phyloP scores from a whole-genome alignment of 2,797 vertebrate species.

The Agapornis canus region DNA sequence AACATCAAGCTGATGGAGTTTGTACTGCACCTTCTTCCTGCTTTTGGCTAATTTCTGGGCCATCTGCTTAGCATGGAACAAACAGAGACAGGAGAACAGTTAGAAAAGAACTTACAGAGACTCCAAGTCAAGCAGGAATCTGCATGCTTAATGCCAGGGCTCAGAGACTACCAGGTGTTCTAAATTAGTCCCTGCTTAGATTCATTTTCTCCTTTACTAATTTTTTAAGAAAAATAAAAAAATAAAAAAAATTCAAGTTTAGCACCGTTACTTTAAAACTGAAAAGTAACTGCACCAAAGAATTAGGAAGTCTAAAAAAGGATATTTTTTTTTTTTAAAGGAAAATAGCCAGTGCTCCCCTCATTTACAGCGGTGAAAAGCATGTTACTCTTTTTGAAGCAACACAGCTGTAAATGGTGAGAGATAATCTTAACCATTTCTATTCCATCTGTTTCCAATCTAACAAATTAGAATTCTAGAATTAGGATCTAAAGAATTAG shows the following conservation, averaged over 20 bases:
- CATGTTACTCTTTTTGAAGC: not conserved
- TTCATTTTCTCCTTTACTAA: not conserved
- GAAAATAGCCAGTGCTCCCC: fast-evolving
- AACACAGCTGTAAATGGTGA: not conserved
- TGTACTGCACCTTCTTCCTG: slow-evolving; percentile 98
- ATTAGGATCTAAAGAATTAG: not conserved
- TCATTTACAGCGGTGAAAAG: not conserved
- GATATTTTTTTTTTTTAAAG: not conserved
- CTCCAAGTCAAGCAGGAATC: slow-evolving; percentile 66
- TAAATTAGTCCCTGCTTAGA: not conserved
- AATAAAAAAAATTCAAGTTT: not conserved
- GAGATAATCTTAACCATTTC: not conserved
- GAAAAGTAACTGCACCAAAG: not conserved
- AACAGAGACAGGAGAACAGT: slow-evolving; percentile 86
- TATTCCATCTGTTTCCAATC: not conserved
- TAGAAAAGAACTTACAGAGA: slow-evolving; percentile 80
- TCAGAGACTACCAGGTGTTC: not conserved
- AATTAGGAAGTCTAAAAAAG: not conserved
- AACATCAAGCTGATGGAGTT: slow-evolving; percentile 81
- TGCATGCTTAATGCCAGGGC: slow-evolving; percentile 24
- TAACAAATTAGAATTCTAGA: not conserved
- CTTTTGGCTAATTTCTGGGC: slow-evolving; percentile 98
- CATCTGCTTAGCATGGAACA: slow-evolving; percentile 91
- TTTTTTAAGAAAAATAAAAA: not conserved
- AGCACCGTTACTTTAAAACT: not conserved